These are phyloP conservation scores for Melolontha melolontha DNA, from an alignment of 2,888 invertebrate species.

Conservation along the genomic window DNA sequence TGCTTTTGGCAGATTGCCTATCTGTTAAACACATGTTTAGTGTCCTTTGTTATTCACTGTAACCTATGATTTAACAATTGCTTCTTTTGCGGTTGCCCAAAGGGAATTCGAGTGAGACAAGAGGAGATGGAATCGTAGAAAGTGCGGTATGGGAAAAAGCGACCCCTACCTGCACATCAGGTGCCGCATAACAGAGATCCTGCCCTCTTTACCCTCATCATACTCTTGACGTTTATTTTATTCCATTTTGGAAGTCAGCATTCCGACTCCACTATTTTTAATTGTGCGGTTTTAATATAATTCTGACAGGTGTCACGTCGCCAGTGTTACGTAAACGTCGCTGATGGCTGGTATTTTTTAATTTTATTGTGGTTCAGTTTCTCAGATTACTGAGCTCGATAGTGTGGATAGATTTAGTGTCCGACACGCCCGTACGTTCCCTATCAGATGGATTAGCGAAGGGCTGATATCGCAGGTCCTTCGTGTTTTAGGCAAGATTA, in stretches of 20 bases:
- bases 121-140: conserved; percentile 36
- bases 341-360: conserved; percentile 52
- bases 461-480: conserved; percentile 54
- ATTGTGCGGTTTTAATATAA: conserved; percentile 63
- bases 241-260: conserved; percentile 53
- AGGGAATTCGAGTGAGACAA: conserved; percentile 31
- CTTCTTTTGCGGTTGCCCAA: conserved; percentile 33
- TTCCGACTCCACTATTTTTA: conserved; percentile 59
- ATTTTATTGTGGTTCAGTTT: conserved; percentile 51
- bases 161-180: conserved; percentile 43
- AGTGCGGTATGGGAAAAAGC: conserved; percentile 36
- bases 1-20: conserved; percentile 35
- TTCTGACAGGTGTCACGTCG: conserved; percentile 63
- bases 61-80: conserved; percentile 42
- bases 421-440: conserved; percentile 57
- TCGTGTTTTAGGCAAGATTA: conserved; percentile 38
- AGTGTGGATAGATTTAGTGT: conserved; percentile 60
- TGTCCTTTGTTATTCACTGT: conserved; percentile 38
- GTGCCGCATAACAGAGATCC: conserved; percentile 42
- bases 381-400: conserved; percentile 61
- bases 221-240: conserved; percentile 57
- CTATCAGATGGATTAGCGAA: conserved; percentile 44
- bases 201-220: conserved; percentile 53
- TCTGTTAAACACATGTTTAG: conserved; percentile 41
- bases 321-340: conserved; percentile 56